Percentiles rank a stretch among this genome's conserved stretches.
Conservation (phyloP, 2,797 vertebrate species). For the Alosa sapidissima region DNA sequence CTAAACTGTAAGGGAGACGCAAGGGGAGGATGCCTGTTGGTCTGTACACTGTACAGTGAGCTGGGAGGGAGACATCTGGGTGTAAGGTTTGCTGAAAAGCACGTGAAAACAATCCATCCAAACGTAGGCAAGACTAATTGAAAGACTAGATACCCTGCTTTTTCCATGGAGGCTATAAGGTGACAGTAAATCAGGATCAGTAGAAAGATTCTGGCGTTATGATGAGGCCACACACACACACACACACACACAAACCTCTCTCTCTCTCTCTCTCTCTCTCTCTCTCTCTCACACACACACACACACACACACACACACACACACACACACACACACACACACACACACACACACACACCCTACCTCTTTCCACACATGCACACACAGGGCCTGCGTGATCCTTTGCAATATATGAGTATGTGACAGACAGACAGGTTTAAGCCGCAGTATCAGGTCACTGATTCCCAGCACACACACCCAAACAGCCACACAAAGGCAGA, state of each 20-base stretch:
- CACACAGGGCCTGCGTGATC: background rate
- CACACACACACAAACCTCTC: background rate
- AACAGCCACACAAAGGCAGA: background rate
- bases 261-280: no score
- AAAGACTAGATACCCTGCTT: background rate
- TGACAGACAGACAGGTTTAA: constrained; percentile 64
- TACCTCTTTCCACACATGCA: constrained; percentile 1
- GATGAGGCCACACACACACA: background rate
- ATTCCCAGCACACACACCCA: constrained; percentile 39
- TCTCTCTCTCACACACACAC: background rate
- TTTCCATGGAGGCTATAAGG: background rate
- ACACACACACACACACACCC: background rate
- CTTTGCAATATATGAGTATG: constrained; percentile 23
- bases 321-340: background rate
- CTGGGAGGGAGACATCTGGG: constrained; percentile 1
- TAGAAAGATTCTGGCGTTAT: background rate
- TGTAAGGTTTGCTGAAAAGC: background rate
- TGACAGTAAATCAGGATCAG: background rate
- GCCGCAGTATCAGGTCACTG: constrained; percentile 26
- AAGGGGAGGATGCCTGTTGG: background rate
- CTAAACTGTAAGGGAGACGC: background rate
- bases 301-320: background rate
- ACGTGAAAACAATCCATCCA: background rate
- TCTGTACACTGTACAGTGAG: background rate
- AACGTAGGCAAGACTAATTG: background rate